Percentiles rank a stretch among this genome's conserved stretches.
phyloP scores from a whole-genome alignment of 2,113 vertebrate species.

The Paracanthobrama guichenoti region DNA sequence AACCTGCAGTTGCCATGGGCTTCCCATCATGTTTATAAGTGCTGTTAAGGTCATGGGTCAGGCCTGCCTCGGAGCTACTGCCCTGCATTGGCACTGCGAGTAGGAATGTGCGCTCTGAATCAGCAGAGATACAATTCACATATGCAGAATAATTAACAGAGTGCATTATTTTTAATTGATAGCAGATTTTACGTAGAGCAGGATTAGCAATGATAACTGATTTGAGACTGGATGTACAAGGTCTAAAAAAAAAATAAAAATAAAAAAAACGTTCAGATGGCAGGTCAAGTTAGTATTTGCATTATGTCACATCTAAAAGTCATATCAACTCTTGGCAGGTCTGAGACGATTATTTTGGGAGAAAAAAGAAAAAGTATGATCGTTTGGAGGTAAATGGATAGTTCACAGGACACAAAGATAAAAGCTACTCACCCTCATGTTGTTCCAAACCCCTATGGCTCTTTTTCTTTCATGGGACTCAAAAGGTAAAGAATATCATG shows the following conservation, averaged over 20 bases:
- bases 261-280: neutral
- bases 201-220: neutral
- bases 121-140: neutral
- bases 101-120: neutral
- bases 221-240: neutral
- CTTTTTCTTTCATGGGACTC: neutral
- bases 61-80: conserved; percentile 27
- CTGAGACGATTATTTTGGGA: neutral
- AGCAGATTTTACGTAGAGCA: neutral
- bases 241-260: neutral
- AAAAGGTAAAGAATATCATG: neutral
- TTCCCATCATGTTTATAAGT: conserved; percentile 40
- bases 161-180: neutral
- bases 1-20: conserved; percentile 1
- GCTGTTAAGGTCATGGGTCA: conserved; percentile 46
- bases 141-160: neutral
- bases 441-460: neutral
- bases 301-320: neutral
- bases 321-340: neutral
- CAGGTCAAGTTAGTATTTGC: neutral
- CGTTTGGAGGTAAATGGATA: neutral
- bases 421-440: neutral
- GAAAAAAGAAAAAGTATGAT: neutral
- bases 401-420: neutral
- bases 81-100: conserved; percentile 14